Evolutionary conservation across 2,797 vertebrate species (phyloP).

Genomic region (Nyctibius grandis): DNA sequence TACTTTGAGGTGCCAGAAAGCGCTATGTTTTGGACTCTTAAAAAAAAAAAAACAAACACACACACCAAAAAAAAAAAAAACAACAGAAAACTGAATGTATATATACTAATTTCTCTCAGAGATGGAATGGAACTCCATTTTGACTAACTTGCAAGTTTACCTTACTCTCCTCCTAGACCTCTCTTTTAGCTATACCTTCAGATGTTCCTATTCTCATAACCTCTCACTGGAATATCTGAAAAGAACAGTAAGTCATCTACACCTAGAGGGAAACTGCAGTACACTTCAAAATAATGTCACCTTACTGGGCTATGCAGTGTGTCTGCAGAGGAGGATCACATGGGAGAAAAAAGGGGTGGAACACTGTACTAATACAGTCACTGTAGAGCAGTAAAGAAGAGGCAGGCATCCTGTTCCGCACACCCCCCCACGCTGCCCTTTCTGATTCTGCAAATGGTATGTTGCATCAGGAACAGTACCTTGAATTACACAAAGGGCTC

Average conservation of each 20-base stretch:
- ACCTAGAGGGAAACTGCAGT: neutral
- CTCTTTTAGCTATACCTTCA: neutral
- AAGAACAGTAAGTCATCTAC: neutral
- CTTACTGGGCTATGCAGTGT: neutral
- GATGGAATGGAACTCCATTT: neutral
- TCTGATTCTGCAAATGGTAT: neutral
- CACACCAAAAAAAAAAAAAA: too few species aligned
- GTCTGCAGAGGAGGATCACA: neutral
- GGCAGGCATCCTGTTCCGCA: neutral
- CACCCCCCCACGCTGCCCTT: neutral
- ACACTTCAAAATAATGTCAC: neutral
- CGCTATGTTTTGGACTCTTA: neutral
- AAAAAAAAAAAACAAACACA: neutral
- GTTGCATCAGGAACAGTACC: neutral
- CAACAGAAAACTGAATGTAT: neutral
- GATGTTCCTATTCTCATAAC: neutral
- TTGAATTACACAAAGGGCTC: neutral
- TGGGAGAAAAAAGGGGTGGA: neutral
- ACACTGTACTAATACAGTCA: neutral
- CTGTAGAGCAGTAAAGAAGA: neutral
- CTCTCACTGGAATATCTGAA: neutral
- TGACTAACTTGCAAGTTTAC: neutral
- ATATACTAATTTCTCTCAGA: neutral
- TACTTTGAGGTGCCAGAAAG: neutral
- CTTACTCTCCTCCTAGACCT: neutral